A percentile compares a stretch with the other conserved stretches of the same genome.
phyloP scores from a whole-genome alignment of 2,113 vertebrate genomes.

The Saiga tatarica region DNA sequence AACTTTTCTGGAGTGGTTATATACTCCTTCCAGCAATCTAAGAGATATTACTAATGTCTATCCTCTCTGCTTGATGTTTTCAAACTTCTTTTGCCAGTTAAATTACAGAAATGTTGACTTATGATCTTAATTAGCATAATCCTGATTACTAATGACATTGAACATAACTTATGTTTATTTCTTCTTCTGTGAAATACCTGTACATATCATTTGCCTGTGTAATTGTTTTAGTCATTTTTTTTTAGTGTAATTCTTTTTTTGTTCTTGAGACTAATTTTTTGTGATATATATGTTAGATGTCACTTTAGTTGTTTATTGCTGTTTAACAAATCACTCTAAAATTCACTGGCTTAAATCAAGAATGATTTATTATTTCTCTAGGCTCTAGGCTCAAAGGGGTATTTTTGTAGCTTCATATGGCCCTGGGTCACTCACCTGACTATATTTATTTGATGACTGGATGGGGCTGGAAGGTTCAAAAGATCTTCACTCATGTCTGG shows the following conservation, averaged over 20 bases:
- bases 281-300: not conserved
- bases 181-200: not conserved
- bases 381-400: not conserved
- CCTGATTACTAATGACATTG: not conserved
- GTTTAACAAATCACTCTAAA: not conserved
- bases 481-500: not conserved
- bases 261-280: not conserved
- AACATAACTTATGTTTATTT: not conserved
- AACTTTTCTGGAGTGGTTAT: not conserved
- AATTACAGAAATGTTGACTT: not conserved
- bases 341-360: not conserved
- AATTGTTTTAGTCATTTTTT: not conserved
- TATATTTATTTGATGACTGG: not conserved
- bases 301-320: not conserved
- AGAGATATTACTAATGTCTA: not conserved
- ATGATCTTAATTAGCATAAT: not conserved
- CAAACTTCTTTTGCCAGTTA: not conserved
- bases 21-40: not conserved
- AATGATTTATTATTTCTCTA: not conserved
- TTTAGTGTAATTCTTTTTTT: not conserved
- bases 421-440: not conserved
- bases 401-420: not conserved
- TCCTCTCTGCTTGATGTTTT: not conserved
- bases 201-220: not conserved
- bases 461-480: not conserved